Evolutionary conservation across 2,113 vertebrate genomes (phyloP).

Genomic region (Laticauda laticaudata): DNA sequence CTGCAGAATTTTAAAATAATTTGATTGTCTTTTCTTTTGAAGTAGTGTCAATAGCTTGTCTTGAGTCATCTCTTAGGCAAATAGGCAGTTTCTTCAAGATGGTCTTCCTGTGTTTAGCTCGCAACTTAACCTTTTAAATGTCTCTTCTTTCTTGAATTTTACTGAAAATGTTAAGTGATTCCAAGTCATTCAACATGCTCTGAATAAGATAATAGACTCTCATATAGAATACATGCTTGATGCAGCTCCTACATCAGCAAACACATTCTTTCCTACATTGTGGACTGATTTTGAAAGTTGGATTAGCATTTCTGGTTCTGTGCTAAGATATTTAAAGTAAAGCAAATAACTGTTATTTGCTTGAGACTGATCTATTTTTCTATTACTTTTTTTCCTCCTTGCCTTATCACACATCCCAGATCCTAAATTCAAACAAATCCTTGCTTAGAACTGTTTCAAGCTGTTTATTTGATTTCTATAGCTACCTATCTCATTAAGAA

Average conservation of each 20-base stretch:
- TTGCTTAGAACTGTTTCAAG: not conserved
- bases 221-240: not conserved
- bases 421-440: not conserved
- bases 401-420: not conserved
- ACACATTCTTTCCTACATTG: not conserved
- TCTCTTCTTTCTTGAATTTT: not conserved
- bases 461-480: not conserved
- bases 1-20: not conserved
- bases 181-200: too few species aligned
- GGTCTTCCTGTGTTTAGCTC: not conserved
- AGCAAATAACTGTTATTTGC: not conserved
- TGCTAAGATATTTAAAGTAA: not conserved
- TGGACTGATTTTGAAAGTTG: not conserved
- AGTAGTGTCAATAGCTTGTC: not conserved
- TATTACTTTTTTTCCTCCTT: not conserved
- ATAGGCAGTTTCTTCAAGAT: not conserved
- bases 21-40: not conserved
- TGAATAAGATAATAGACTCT: not conserved
- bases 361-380: not conserved
- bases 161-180: not conserved
- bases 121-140: not conserved
- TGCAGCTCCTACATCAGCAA: not conserved
- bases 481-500: not conserved
- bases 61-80: not conserved
- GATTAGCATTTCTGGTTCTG: not conserved